These are phyloP conservation scores for Perca flavescens DNA, from an alignment of 2,113 vertebrate species.

Conservation along the genomic window DNA sequence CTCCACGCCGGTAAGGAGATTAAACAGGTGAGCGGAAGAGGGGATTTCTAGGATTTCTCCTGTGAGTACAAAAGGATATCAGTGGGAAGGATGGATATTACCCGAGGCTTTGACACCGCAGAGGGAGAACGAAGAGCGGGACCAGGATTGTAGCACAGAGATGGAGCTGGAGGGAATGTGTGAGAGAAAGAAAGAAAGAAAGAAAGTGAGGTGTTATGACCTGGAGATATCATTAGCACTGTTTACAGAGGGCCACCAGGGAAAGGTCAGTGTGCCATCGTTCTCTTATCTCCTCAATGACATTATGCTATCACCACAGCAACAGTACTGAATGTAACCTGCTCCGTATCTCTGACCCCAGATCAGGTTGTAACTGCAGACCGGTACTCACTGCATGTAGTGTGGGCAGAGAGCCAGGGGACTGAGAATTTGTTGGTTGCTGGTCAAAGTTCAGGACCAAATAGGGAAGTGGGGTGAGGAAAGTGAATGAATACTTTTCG, in stretches of 20 bases:
- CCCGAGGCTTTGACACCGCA: conserved; percentile 22
- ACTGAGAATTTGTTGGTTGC: not conserved
- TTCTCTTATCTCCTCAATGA: conserved; percentile 64
- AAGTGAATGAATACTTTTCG: not conserved
- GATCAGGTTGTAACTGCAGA: conserved; percentile 54
- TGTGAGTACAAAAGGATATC: conserved; percentile 76
- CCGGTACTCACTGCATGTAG: conserved; percentile 45
- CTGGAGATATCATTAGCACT: conserved; percentile 74
- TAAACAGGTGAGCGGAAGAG: conserved; percentile 77
- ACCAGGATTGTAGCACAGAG: conserved; percentile 4
- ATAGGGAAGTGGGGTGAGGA: not conserved
- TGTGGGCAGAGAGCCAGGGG: conserved; percentile 20
- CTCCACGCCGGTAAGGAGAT: conserved; percentile 80
- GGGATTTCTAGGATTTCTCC: conserved; percentile 76
- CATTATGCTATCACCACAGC: conserved; percentile 26
- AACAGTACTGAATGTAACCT: conserved; percentile 36
- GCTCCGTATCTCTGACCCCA: conserved; percentile 25
- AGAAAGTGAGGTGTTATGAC: conserved; percentile 64
- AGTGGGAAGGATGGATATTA: conserved; percentile 64
- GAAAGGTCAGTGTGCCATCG: conserved; percentile 70
- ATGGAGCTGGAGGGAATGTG: conserved; percentile 2
- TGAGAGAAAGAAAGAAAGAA: conserved; percentile 2
- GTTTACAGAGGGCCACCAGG: conserved; percentile 78
- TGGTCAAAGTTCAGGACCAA: conserved; percentile 4
- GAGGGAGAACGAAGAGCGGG: conserved; percentile 12